Evolutionary conservation across 2,113 vertebrate genomes (phyloP), one percentile per base, ranked within the genome.

Genomic region (Campylorhamphus procurvoides): DNA sequence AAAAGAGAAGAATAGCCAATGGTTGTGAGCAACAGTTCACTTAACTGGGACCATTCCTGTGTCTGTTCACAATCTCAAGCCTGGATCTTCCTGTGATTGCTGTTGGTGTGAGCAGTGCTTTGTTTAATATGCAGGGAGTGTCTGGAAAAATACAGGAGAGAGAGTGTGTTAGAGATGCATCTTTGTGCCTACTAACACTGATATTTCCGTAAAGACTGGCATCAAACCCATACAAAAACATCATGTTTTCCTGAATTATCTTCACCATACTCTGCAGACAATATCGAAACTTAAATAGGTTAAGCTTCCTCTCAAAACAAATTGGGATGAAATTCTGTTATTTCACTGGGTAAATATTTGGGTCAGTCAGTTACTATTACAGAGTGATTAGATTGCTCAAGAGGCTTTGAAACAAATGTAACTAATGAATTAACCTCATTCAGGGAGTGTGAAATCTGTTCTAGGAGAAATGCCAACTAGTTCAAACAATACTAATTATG

Each of bases 361-460:
- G 91, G 95, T 95, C 93, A 93, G 86, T 96, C 89, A 94, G 93
- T 96, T 95, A 96, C 94, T 96, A 92, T 95, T 87, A 92, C 56
- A 44, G 76, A 84, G 72, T 56, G 83, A 96, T 96, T 92, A 92
- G 76, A 90, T 86, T 89, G 94, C 91, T 97, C 93, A 60, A 81
- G 91, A 96, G 91, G 86, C 96, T 97, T 96, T 96, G 86, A 97
- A 96, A 94, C 89, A 97, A 94, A 95, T 96, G 95, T 97, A 97
- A 92, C 94, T 97, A 97, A 95, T 96, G 94, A 97, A 97, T 95
- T 97, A 96, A 97, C 95, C 94, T 96, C 89, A 93, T 97, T 96
- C 76, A 67, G 19, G 49, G 75, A 77, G 94, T 94, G 94, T 89
- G 84, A 96, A 96, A 96, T 97, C 91, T 97, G 89, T 93, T 97